Conservation (phyloP, 2,113 vertebrate genomes). For the zebrafish (Danio rerio) region DNA sequence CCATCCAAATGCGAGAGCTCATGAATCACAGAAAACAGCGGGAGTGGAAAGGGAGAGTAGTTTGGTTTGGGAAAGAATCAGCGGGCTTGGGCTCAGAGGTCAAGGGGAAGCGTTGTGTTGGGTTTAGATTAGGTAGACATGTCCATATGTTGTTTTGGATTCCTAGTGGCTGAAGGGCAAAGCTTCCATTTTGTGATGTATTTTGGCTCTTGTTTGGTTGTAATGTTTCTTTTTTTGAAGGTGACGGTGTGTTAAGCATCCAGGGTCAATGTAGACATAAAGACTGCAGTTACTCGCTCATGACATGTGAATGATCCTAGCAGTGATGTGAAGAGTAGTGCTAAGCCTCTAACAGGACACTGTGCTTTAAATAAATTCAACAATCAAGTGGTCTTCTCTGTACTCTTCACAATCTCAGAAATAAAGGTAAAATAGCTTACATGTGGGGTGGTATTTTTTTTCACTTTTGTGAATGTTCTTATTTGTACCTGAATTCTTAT, state of each 20-base stretch:
- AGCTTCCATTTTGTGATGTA: neutral
- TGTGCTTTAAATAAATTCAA: no score
- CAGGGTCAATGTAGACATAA: neutral
- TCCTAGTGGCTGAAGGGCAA: neutral
- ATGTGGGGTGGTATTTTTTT: no score
- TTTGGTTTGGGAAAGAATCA: constrained; percentile 37
- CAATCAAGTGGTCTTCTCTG: neutral
- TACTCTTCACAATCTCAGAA: no score
- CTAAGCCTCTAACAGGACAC: no score
- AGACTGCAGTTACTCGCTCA: neutral
- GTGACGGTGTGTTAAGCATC: neutral
- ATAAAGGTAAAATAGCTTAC: no score
- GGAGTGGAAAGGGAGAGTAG: constrained; percentile 37
- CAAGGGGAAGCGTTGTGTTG: constrained; percentile 54
- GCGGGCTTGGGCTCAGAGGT: constrained; percentile 40
- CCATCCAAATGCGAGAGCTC: constrained; percentile 57
- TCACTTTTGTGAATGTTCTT: no score
- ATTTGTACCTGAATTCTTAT: no score
- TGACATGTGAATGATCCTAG: neutral
- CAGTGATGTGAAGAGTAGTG: neutral
- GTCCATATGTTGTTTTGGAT: constrained; percentile 27
- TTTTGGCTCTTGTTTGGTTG: neutral
- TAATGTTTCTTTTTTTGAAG: constrained; percentile 2
- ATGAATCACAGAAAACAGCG: constrained; percentile 65
- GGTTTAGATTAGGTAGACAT: constrained; percentile 3